Evolutionary conservation across 2,113 vertebrate species (phyloP).

Genomic region (Lasiurus cinereus): DNA sequence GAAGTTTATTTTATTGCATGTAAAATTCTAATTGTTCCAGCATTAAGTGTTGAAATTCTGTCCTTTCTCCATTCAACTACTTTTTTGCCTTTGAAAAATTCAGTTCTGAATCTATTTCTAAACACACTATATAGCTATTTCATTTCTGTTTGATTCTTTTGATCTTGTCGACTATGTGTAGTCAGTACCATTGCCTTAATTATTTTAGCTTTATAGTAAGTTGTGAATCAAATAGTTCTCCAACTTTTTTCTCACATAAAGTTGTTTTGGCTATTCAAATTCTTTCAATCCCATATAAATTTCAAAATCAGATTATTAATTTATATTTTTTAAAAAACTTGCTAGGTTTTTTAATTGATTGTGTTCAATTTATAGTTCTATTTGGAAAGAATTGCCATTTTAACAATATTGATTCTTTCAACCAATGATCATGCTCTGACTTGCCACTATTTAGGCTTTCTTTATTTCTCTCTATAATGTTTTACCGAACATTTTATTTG

Average conservation of each 20-base stretch:
- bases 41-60: neutral
- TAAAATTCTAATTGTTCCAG: neutral
- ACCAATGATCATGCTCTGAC: neutral
- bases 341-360: neutral
- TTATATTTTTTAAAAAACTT: neutral
- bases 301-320: neutral
- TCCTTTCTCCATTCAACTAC: neutral
- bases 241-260: neutral
- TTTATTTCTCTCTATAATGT: neutral
- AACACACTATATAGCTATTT: neutral
- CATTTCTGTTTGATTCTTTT: neutral
- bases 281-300: neutral
- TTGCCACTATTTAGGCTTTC: neutral
- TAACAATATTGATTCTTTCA: conserved; percentile 9
- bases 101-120: neutral
- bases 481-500: neutral
- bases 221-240: neutral
- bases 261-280: neutral
- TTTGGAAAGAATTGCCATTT: neutral
- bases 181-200: neutral
- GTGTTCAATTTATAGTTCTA: neutral
- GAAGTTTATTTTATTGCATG: neutral
- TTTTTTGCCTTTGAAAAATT: neutral
- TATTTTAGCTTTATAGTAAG: neutral
- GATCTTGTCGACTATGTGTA: neutral